Evolutionary conservation across 92 coral and sea anemone species (phyloP), one percentile per base, ranked within the genome.

Genomic region (Umimayanthus chanpuru): DNA sequence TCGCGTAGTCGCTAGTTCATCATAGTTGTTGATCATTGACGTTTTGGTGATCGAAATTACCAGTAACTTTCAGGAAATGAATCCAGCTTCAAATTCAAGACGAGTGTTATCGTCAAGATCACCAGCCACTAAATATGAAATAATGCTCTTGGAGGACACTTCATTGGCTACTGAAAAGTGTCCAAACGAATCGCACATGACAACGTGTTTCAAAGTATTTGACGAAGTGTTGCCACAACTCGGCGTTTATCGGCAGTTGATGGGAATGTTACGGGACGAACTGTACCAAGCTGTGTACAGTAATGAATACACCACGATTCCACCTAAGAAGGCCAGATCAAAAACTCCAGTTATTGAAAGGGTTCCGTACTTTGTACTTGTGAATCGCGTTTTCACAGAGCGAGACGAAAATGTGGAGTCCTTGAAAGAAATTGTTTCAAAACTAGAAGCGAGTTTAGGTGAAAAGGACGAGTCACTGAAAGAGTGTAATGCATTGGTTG

Each of bases 211-310:
- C 68, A 89, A 92, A 82, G 98, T 95, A 11, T 92, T 95, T 70
- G 99, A 97, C 78, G 98, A 97, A 76, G 92, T 97, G 28, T 81
- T 95, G 71, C 96, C 97, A 5, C 88, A 88, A 75, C 76, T 97
- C 61, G 98, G 99, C 23, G 96, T 95, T 28, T 95, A 97, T 68
- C 96, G 95, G 39, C 94, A 92, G 72, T 90, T 97, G 76, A 90
- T 97, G 88, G 88, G 88, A 61, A 93, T 95, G 95, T 91, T 97
- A 5, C 95, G 99, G 56, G 98, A 94, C 53, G 96, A 97, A 71
- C 85, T 95, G 6, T 97, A 97, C 94, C 93, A 94, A 12, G 97
- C 98, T 15, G 97, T 97, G n/a, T 95, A 92, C 71, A 97, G 99
- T 71, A 88, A 90, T 73, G 97, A 97, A 47, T 97, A 97, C 78